Conservation (phyloP, 1,140 invertebrate species). For the Euura lappo region DNA sequence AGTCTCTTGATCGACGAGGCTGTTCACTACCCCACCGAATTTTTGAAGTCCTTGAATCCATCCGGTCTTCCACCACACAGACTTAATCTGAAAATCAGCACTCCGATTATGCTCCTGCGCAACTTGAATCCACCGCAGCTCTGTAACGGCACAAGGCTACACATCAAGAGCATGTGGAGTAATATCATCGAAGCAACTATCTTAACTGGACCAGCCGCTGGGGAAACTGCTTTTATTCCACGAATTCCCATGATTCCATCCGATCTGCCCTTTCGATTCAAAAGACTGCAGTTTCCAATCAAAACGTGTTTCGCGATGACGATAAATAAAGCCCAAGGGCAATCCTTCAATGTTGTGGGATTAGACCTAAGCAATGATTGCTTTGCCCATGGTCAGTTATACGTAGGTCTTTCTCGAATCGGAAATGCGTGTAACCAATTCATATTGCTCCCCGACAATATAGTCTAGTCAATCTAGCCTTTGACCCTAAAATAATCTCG, state of each 20-base stretch:
- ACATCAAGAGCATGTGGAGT: slow-evolving; percentile 39
- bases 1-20: slow-evolving; percentile 25
- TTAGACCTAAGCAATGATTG: background rate
- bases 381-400: background rate
- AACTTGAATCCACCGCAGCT: slow-evolving; percentile 44
- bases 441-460: too few species aligned
- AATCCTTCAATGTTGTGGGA: background rate
- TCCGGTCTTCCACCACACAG: slow-evolving; percentile 37
- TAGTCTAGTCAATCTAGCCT: too few species aligned
- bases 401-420: background rate
- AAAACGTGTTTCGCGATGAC: background rate
- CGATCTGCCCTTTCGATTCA: background rate
- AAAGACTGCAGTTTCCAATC: background rate
- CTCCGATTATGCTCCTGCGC: slow-evolving; percentile 50
- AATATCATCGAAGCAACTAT: background rate
- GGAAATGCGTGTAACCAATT: background rate
- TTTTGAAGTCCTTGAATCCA: slow-evolving; percentile 29
- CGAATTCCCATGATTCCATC: background rate
- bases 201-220: background rate
- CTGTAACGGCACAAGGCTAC: slow-evolving; percentile 35
- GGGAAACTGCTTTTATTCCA: background rate
- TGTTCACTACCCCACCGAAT: slow-evolving; percentile 28
- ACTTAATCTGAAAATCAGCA: slow-evolving; percentile 45
- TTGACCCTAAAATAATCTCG: too few species aligned
- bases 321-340: background rate